Conservation (phyloP, 1,140 invertebrate genomes). For the Bombus ignitus region DNA sequence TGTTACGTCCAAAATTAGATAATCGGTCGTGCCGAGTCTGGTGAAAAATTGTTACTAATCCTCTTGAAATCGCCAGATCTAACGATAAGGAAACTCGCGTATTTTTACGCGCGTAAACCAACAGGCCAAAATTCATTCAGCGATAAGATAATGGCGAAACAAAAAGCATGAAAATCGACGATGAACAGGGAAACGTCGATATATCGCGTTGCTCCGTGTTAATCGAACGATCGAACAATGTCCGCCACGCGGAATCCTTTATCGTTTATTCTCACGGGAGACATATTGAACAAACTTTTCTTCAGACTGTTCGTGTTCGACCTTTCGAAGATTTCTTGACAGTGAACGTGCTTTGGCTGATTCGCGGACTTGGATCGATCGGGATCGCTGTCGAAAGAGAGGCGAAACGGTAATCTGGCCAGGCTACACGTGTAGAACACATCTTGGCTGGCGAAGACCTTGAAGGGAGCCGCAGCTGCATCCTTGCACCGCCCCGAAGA, state of each 20-base stretch:
- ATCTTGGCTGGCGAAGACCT: conserved; percentile 43
- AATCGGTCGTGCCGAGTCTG: too few relatives aligned
- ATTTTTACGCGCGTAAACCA: conserved; percentile 59
- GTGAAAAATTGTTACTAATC: conserved; percentile 33
- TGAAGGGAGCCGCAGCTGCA: conserved; percentile 63
- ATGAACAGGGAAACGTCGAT: conserved; percentile 8
- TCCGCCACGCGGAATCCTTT: neutral
- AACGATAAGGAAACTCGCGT: conserved; percentile 38
- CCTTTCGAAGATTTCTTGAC: neutral
- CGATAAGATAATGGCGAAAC: conserved; percentile 68
- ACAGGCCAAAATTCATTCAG: conserved; percentile 44
- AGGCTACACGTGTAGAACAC: neutral
- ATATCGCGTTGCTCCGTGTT: conserved; percentile 18
- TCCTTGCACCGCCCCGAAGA: conserved; percentile 68
- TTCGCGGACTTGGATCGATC: conserved; percentile 15
- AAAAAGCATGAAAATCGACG: neutral
- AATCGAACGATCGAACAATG: conserved; percentile 21
- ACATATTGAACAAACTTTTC: neutral
- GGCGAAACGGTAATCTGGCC: conserved; percentile 41
- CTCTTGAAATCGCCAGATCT: neutral
- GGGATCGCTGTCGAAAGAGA: conserved; percentile 14
- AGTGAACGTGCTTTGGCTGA: neutral
- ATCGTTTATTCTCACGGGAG: neutral
- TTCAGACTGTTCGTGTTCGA: neutral
- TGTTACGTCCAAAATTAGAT: too few relatives aligned